Conservation (phyloP, 2,113 vertebrate species). For the Reinhardtius hippoglossoides region DNA sequence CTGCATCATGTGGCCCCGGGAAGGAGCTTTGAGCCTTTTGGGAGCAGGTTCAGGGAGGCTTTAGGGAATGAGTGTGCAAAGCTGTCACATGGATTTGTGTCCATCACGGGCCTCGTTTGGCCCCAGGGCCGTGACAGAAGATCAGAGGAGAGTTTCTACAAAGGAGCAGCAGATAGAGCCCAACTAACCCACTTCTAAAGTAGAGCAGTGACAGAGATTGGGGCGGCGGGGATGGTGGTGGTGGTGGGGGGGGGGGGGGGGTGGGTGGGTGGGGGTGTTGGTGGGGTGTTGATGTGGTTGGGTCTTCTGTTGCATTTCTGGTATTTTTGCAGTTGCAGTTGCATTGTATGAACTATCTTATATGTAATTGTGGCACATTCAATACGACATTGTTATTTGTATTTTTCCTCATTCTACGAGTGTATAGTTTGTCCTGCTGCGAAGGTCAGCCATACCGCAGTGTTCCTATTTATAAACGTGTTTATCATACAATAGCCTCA, state of each 20-base stretch:
- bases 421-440: background rate
- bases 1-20: slow-evolving; percentile 55
- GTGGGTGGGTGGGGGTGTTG: no score
- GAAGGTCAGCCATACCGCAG: background rate
- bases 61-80: slow-evolving; percentile 59
- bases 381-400: background rate
- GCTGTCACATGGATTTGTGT: slow-evolving; percentile 76
- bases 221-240: background rate
- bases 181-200: slow-evolving; percentile 72
- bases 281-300: no score
- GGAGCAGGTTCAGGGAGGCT: slow-evolving; percentile 54
- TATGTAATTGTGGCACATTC: background rate
- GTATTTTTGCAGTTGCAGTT: slow-evolving; percentile 10
- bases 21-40: slow-evolving; percentile 58
- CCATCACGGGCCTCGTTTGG: slow-evolving; percentile 64
- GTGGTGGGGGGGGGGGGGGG: no score
- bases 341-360: background rate
- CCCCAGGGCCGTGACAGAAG: slow-evolving; percentile 62
- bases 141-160: slow-evolving; percentile 70
- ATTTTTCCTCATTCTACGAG: background rate
- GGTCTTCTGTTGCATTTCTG: no score
- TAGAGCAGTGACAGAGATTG: slow-evolving; percentile 52
- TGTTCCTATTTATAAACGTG: background rate
- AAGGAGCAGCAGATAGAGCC: slow-evolving; percentile 66
- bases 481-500: background rate